phyloP scores from a whole-genome alignment of 2,888 invertebrate species.

The Tinea pellionella region DNA sequence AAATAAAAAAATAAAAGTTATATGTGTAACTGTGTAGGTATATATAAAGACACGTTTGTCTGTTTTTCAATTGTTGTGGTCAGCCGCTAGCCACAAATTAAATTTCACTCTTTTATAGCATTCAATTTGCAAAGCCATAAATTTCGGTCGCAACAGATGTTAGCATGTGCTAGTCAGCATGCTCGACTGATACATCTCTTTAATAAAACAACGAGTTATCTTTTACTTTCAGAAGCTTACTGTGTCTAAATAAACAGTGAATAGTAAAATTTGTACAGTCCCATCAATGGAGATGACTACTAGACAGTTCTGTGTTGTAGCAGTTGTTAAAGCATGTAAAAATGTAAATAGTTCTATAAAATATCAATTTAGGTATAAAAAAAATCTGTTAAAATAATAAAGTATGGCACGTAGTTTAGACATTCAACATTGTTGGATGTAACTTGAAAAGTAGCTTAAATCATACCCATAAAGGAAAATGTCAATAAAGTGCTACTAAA shows the following conservation, averaged over 20 bases:
- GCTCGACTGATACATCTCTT: not conserved
- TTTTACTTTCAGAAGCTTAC: not conserved
- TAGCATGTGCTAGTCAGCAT: not conserved
- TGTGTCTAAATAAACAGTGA: too few species aligned
- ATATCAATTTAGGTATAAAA: too few species aligned
- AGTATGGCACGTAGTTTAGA: too few species aligned
- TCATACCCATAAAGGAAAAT: not conserved
- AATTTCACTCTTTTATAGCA: constrained; percentile 1
- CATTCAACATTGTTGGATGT: not conserved
- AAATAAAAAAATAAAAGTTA: too few species aligned
- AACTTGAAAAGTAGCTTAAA: not conserved
- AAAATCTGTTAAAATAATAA: too few species aligned
- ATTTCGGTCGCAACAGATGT: constrained; percentile 5
- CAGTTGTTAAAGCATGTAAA: too few species aligned
- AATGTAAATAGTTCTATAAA: too few species aligned
- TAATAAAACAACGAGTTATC: not conserved
- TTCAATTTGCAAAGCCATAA: constrained; percentile 4
- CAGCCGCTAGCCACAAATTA: not conserved
- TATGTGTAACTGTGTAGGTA: too few species aligned
- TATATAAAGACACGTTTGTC: not conserved
- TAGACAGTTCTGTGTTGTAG: too few species aligned
- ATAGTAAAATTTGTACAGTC: too few species aligned
- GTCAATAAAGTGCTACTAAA: not conserved
- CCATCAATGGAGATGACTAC: too few species aligned
- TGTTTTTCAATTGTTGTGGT: not conserved